Evolutionary conservation across 2,888 invertebrate species (phyloP).

Genomic region (Blastobasis adustella): DNA sequence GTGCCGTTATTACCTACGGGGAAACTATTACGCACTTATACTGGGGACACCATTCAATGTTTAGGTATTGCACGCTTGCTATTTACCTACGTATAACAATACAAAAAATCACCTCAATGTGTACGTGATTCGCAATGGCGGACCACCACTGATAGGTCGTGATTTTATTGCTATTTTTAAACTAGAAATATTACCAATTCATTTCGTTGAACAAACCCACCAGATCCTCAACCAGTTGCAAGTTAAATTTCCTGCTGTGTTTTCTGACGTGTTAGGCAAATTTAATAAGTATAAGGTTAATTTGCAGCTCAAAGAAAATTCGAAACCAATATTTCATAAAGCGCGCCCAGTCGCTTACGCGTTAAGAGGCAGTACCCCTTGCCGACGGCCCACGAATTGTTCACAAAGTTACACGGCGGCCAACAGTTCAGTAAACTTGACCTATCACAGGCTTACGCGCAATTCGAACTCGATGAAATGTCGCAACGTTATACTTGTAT

Average conservation of each 20-base stretch:
- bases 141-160: conserved; percentile 13
- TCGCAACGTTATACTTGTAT: conserved; percentile 7
- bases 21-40: conserved; percentile 7
- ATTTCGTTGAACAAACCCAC: not conserved
- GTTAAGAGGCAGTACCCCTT: conserved; percentile 1
- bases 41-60: conserved; percentile 4
- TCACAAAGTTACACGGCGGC: conserved; percentile 1
- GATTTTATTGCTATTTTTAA: conserved; percentile 13
- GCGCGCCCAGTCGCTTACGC: not conserved
- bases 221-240: not conserved
- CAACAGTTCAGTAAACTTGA: conserved; percentile 3
- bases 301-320: not conserved
- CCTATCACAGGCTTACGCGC: conserved; percentile 4
- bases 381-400: conserved; percentile 4
- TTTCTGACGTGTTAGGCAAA: conserved; percentile 1
- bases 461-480: conserved; percentile 2
- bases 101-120: conserved; percentile 1
- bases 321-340: not conserved
- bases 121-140: conserved; percentile 10
- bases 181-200: conserved; percentile 4
- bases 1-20: conserved; percentile 8
- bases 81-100: conserved; percentile 1
- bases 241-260: conserved; percentile 4
- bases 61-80: conserved; percentile 1
- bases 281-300: conserved; percentile 1